Conservation (phyloP, 2,797 vertebrate species). For the Threskiornis aethiopicus region DNA sequence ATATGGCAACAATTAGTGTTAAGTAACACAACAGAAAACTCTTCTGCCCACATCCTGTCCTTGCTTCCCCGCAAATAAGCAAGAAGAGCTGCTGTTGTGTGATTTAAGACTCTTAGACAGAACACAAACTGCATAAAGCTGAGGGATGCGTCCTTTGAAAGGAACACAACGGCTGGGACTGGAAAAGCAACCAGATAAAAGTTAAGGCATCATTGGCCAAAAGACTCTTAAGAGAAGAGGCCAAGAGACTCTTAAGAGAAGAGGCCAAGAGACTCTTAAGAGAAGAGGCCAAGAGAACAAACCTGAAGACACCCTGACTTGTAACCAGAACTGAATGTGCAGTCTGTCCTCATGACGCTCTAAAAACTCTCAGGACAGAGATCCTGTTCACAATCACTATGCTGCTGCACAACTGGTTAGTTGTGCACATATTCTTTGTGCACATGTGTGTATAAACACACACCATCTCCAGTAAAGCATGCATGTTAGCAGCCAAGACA, state of each 20-base stretch:
- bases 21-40: not conserved
- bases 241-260: not conserved
- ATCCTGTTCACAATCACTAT: not conserved
- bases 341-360: not conserved
- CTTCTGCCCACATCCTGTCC: not conserved
- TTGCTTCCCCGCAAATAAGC: not conserved
- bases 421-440: fast-evolving
- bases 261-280: not conserved
- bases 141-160: not conserved
- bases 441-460: not conserved
- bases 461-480: not conserved
- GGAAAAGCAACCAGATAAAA: not conserved
- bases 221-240: not conserved
- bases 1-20: not conserved
- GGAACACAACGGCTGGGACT: fast-evolving
- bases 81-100: not conserved
- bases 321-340: not conserved
- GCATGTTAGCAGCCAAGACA: not conserved
- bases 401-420: fast-evolving
- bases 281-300: not conserved
- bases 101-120: not conserved
- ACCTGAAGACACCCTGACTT: not conserved
- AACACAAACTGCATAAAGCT: not conserved
- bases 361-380: not conserved
- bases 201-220: not conserved